Conservation (phyloP, 1,140 invertebrate species). For the Zaprionus camerounensis region DNA sequence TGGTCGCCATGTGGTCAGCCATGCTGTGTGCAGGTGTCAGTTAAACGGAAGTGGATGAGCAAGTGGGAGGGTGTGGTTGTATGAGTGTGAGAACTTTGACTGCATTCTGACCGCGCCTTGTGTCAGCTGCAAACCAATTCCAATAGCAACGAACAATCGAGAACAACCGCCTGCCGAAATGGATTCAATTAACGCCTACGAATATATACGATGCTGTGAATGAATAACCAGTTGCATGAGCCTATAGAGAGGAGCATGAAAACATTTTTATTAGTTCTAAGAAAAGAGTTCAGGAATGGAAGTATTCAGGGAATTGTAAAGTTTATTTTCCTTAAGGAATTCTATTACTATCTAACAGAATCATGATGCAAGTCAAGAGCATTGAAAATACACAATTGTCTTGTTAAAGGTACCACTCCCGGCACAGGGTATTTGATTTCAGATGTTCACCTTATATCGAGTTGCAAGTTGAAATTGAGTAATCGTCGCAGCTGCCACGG, state of each 20-base stretch:
- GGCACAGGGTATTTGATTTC: not conserved
- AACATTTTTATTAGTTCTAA: not conserved
- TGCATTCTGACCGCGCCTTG: conserved; percentile 5
- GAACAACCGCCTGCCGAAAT: not conserved
- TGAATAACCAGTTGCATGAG: not conserved
- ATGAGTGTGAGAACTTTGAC: not conserved
- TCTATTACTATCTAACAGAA: too few species aligned
- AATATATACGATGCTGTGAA: not conserved
- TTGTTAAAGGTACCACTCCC: not conserved
- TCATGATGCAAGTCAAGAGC: not conserved
- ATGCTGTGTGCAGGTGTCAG: conserved; percentile 14
- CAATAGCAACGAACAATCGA: not conserved
- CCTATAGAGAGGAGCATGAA: not conserved
- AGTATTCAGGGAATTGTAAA: too few species aligned
- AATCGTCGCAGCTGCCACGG: not conserved
- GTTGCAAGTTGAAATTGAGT: not conserved
- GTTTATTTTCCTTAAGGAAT: too few species aligned
- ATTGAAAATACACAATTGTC: not conserved
- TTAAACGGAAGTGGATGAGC: not conserved
- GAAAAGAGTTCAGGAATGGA: not conserved
- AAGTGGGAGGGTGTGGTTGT: not conserved
- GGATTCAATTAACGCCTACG: not conserved
- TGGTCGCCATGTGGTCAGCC: conserved; percentile 25
- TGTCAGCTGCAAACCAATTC: conserved; percentile 23
- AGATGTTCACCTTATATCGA: not conserved